Evolutionary conservation across 30 jellyfish, hydroid and myxozoan genomes (phyloP).

Genomic region (Clytia hemisphaerica): DNA sequence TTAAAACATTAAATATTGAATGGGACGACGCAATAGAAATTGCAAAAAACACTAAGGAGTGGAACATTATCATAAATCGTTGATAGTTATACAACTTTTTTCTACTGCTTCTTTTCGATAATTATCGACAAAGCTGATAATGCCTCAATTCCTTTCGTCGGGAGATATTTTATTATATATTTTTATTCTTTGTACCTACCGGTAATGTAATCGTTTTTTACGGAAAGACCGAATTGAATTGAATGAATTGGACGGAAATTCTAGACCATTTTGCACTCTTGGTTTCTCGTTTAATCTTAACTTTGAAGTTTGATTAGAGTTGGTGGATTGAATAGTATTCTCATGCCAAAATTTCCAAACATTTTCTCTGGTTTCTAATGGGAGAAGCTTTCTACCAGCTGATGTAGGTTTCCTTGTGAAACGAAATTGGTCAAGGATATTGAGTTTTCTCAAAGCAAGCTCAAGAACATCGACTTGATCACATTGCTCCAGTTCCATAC

Average conservation of each 20-base stretch:
- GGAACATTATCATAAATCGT: too few species aligned
- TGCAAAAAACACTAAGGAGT: too few species aligned
- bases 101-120: too few species aligned
- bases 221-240: too few species aligned
- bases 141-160: too few species aligned
- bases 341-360: constrained; percentile 32
- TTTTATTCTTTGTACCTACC: too few species aligned
- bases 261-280: constrained; percentile 7
- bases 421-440: constrained; percentile 5
- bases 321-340: constrained; percentile 20
- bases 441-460: constrained; percentile 17
- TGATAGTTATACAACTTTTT: too few species aligned
- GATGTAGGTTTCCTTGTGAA: constrained; percentile 27
- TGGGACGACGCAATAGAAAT: too few species aligned
- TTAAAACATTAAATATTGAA: too few species aligned
- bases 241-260: constrained; percentile 3
- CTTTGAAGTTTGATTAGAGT: constrained; percentile 25
- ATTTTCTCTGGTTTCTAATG: constrained; percentile 21
- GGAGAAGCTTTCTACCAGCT: constrained; percentile 23
- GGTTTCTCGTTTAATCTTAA: constrained; percentile 20
- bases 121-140: too few species aligned
- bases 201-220: too few species aligned
- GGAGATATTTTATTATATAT: too few species aligned
- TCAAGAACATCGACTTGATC: constrained; percentile 20
- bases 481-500: constrained; percentile 19